Evolutionary conservation across 2,888 invertebrate species (phyloP), one percentile per base, ranked within the genome.

Genomic region (Dynastes grantii): DNA sequence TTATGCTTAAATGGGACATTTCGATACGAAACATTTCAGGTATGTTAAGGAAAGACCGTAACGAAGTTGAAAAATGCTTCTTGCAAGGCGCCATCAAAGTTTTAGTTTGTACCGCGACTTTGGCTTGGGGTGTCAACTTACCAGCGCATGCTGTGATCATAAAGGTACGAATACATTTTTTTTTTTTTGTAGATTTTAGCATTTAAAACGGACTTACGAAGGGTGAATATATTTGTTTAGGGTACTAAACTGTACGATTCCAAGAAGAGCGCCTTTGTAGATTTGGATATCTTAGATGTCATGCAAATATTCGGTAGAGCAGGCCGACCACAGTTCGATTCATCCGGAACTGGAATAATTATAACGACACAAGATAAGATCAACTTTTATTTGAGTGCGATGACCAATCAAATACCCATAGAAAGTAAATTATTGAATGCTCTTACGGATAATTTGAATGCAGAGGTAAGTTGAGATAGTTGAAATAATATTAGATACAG

Each of bases 61-160:
- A 82, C 32, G 82, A 83, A 89, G 95, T 97, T 0, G 99, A 99
- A 88, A 95, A 95, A 87, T 95, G 95, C 85, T 99, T 99, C 87
- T 90, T 94, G 0, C 95, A 95, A 78, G 98, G 98, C 0, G 92
- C 94, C 81, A 93, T 98, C 79, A 96, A 94, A 87, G 97, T 96
- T 0, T 90, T 99, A 1, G 96, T 98, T 8, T 99, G 99, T 87
- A 99, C 99, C 0, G 96, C 99, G 0, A 99, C 99, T 0, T 90
- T 99, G 45, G 99, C 99, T 37, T 99, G 99, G 99, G 99, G 99
- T 83, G 99, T 99, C 4, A 99, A 99, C 90, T 91, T 99, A 82
- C 99, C 99, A 0, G 99, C 99, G 0, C 98, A 99, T 88, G 98
- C 97, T 45, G 99, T 99, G 81, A 93, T 99, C 70, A 98, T 98